Base-by-base conservation (phyloP, 1,140 invertebrate genomes). In the Pachypsylla venusta region DNA sequence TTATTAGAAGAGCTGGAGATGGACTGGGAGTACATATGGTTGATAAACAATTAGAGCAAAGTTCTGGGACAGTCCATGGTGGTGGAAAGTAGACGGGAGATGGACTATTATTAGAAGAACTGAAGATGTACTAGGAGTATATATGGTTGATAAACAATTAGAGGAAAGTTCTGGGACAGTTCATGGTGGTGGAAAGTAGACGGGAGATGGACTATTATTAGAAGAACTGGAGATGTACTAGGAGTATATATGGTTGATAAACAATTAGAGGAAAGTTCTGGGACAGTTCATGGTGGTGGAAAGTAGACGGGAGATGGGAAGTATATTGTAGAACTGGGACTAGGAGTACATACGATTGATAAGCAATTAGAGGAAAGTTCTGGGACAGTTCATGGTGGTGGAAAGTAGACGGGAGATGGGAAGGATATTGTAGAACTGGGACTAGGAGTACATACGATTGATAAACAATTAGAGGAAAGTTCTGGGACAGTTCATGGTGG, bases 141-240 rank as follows among this genome's bases (percentile, higher is more conserved):
- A 48, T 10, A 24, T 60, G 1, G 5, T 64, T 24, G 62, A 64
- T 28, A 2, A 42, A 16, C 54, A 59, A 3, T 19, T 64, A n/a
- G n/a, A 5, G 42, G n/a, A 22, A 4, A 22, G 42, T 5, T 7
- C 7, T 7, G 16, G 16, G 7, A 48, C n/a, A n/a, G 4, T 19
- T 4, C 42, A 48, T 19, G 42, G 42, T 10, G 22, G 22, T 19
- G 42, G n/a, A 5, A 48, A 48, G 4, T 4, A 22, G 16, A n/a
- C n/a, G n/a, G n/a, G n/a, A n/a, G n/a, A n/a, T n/a, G n/a, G 7
- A 80, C 82, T 0, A 83, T 84, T 65, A 68, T 88, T 60, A 80
- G 81, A 63, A 71, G 81, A 59, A 80, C 58, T 2, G 56, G 58
- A 13, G n/a, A 26, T 7, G 57, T 25, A 1, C 14, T 56, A 28